These are phyloP conservation scores for Sciurus vulgaris DNA, from an alignment of 2,797 vertebrate species.

Conservation along the genomic window DNA sequence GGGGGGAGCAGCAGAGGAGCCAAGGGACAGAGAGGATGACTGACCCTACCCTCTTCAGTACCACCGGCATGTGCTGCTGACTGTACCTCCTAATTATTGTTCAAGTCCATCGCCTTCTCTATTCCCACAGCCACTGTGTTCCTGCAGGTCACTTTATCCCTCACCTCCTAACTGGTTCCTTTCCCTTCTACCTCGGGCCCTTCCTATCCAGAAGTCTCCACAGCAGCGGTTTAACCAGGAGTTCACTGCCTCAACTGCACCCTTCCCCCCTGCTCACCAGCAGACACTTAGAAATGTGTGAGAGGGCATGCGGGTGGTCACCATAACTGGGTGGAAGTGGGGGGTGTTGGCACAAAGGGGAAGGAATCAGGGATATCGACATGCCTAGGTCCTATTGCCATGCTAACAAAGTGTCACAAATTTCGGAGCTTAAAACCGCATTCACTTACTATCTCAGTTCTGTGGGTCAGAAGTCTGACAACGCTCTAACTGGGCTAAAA, in stretches of 20 bases:
- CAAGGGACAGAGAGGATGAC: neutral
- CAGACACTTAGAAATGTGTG: neutral
- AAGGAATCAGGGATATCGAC: neutral
- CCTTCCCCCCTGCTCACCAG: neutral
- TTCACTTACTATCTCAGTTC: neutral
- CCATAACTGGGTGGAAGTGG: rapidly evolving
- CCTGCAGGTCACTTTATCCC: conserved; percentile 35
- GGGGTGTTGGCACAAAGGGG: neutral
- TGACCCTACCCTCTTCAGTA: neutral
- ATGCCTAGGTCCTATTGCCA: neutral
- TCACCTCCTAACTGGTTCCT: neutral
- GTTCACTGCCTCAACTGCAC: neutral
- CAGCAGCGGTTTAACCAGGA: neutral
- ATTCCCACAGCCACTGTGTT: neutral
- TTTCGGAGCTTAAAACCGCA: neutral
- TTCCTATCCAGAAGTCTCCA: neutral
- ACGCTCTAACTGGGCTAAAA: neutral
- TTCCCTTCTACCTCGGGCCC: neutral
- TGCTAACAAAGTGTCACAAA: neutral
- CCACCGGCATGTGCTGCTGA: neutral
- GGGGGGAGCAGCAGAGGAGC: neutral
- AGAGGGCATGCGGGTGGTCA: neutral
- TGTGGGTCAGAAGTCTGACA: neutral
- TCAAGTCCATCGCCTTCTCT: neutral
- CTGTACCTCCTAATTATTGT: conserved; percentile 35